Conservation (phyloP, 2,113 vertebrate species). For the Phrynosoma platyrhinos region DNA sequence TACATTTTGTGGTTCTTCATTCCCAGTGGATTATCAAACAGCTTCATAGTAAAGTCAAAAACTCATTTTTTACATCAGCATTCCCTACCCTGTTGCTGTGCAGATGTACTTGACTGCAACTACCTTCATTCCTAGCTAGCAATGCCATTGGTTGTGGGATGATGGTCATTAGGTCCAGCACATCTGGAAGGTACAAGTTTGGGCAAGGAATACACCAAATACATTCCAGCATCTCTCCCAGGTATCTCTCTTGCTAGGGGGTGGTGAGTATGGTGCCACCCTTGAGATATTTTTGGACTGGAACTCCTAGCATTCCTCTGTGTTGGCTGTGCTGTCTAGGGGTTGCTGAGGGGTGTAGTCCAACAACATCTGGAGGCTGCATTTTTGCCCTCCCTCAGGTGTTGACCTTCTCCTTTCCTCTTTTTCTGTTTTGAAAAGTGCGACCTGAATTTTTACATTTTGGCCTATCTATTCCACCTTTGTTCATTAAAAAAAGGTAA, state of each 20-base stretch:
- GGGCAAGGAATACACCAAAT: too few relatives aligned
- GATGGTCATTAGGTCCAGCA: background rate
- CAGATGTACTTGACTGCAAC: background rate
- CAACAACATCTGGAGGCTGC: too few relatives aligned
- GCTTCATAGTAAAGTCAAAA: background rate
- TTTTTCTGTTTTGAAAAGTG: background rate
- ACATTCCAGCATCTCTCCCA: background rate
- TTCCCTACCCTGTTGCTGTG: background rate
- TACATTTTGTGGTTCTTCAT: constrained; percentile 53
- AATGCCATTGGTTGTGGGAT: background rate
- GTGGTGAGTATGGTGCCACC: too few relatives aligned
- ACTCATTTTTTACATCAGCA: background rate
- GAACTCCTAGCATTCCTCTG: background rate
- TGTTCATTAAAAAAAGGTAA: background rate
- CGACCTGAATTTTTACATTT: background rate
- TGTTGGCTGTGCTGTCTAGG: too few relatives aligned
- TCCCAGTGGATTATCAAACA: constrained; percentile 6
- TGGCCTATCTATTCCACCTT: background rate
- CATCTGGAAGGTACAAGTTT: background rate
- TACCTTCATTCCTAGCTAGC: background rate
- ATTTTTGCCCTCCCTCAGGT: too few relatives aligned
- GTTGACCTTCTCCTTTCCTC: background rate
- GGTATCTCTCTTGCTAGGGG: background rate
- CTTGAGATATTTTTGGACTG: background rate
- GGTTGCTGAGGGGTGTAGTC: too few relatives aligned